A percentile compares a stretch with the other conserved stretches of the same genome.
Conservation (phyloP, 2,888 invertebrate species). For the Drosophila tripunctata region DNA sequence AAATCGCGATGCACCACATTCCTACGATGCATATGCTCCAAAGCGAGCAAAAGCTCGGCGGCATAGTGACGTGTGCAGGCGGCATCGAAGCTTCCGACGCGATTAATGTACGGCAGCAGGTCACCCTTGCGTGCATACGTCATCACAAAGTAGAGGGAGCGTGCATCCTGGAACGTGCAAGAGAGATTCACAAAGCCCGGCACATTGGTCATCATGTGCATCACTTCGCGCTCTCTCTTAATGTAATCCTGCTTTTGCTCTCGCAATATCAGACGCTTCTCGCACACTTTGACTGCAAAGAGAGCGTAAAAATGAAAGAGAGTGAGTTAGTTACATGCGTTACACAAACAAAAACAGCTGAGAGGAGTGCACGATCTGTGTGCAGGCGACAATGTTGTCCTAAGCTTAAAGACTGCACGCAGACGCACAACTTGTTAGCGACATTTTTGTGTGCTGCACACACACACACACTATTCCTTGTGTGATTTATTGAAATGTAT, state of each 20-base stretch:
- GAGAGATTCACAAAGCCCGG: conserved; percentile 97
- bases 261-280: conserved; percentile 95
- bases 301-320: not conserved
- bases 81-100: conserved; percentile 94
- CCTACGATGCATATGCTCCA: conserved; percentile 95
- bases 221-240: conserved; percentile 96
- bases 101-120: conserved; percentile 94
- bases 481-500: conserved; percentile 70
- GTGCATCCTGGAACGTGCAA: conserved; percentile 98
- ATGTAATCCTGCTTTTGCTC: conserved; percentile 97
- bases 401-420: not conserved
- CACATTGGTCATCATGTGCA: conserved; percentile 92
- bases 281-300: conserved; percentile 96
- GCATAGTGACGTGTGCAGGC: conserved; percentile 96
- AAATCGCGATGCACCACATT: conserved; percentile 97
- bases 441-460: conserved; percentile 10
- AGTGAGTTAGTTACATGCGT: conserved; percentile 18
- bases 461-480: conserved; percentile 17
- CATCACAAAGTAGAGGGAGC: conserved; percentile 96
- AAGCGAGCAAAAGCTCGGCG: conserved; percentile 95
- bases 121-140: conserved; percentile 98
- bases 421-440: conserved; percentile 2
- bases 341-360: conserved; percentile 32
- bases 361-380: too few species aligned
- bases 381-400: conserved; percentile 53